A percentile compares a stretch with the other conserved stretches of the same genome.
phyloP scores from a whole-genome alignment of 2,888 invertebrate genomes.

The Tolmerus cingulatus region DNA sequence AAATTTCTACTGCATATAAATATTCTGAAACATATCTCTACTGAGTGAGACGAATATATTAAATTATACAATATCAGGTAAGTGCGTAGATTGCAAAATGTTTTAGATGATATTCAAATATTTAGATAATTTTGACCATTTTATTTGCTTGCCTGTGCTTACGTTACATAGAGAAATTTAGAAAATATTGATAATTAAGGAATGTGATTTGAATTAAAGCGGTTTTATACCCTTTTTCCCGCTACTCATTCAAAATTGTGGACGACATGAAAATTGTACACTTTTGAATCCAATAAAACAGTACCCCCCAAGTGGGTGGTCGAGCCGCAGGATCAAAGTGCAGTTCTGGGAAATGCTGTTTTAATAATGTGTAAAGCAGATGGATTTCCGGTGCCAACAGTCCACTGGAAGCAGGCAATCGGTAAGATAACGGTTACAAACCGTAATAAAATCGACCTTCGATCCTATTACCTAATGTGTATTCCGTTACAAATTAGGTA shows the following conservation, averaged over 20 bases:
- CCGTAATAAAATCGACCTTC: not conserved
- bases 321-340: conserved; percentile 76
- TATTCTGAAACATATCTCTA: too few relatives aligned
- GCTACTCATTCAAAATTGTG: not conserved
- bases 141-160: too few relatives aligned
- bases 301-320: conserved; percentile 80
- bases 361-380: conserved; percentile 77
- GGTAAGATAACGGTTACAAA: conserved; percentile 57
- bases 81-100: too few relatives aligned
- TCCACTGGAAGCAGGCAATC: conserved; percentile 67
- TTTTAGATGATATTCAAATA: too few relatives aligned
- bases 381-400: conserved; percentile 75
- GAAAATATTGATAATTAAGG: too few relatives aligned
- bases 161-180: too few relatives aligned
- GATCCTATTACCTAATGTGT: not conserved
- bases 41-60: too few relatives aligned
- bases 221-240: not conserved
- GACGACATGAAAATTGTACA: too few relatives aligned
- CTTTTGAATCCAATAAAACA: conserved; percentile 55
- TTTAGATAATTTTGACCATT: too few relatives aligned
- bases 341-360: conserved; percentile 74
- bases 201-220: too few relatives aligned
- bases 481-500: conserved; percentile 52
- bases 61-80: too few relatives aligned
- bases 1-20: too few relatives aligned